These are phyloP conservation scores for Acanthaster planci DNA, from an alignment of 35 echinoderm and acorn worm species.

Conservation along the genomic window DNA sequence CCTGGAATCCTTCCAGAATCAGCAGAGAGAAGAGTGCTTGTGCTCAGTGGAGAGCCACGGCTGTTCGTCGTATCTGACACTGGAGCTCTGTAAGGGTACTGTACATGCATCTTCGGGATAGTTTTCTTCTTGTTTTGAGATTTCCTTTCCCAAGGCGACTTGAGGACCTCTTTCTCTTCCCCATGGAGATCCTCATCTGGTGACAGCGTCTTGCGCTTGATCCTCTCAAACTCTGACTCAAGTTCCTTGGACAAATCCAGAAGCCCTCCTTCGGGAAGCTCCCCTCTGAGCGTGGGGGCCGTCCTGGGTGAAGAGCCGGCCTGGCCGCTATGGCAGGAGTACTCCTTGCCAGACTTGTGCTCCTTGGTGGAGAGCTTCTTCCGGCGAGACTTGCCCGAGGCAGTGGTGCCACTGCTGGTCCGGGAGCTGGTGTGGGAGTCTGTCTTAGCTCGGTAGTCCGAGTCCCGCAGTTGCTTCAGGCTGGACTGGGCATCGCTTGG, in stretches of 20 bases:
- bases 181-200: neutral
- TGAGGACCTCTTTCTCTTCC: slow-evolving; percentile 1
- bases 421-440: neutral
- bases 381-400: neutral
- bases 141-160: slow-evolving; percentile 6
- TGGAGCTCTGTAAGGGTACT: slow-evolving; percentile 27
- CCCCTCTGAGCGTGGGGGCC: neutral
- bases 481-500: neutral
- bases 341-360: neutral
- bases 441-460: too few relatives aligned
- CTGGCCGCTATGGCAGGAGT: neutral
- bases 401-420: neutral
- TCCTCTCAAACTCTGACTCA: slow-evolving; percentile 44
- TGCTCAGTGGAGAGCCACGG: neutral
- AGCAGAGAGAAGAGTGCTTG: slow-evolving; percentile 12
- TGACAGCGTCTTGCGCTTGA: slow-evolving; percentile 10
- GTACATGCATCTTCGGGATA: slow-evolving; percentile 22
- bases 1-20: slow-evolving; percentile 16
- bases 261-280: neutral
- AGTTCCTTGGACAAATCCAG: slow-evolving; percentile 27
- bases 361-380: slow-evolving; percentile 8
- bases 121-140: slow-evolving; percentile 20
- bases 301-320: neutral
- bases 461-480: neutral
- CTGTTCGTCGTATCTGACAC: slow-evolving; percentile 13